These are phyloP conservation scores for Tenebrosternarchus preto DNA, from an alignment of 2,113 vertebrate genomes.

Conservation along the genomic window DNA sequence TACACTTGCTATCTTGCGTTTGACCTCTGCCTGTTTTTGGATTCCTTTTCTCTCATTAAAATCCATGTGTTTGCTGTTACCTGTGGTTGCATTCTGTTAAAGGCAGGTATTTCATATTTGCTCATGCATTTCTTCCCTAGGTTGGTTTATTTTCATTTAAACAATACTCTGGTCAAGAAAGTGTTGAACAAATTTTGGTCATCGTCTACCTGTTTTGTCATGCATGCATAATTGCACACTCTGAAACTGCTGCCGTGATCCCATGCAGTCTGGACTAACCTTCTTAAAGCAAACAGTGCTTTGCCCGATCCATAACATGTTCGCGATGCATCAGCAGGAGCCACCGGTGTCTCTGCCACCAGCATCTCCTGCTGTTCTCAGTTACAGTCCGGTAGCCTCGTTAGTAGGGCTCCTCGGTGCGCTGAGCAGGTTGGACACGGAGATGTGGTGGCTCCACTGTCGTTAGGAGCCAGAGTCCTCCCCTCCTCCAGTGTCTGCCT, in stretches of 20 bases:
- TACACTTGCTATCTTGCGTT: too few relatives aligned
- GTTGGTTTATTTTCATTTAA: not conserved
- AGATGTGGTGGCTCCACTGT: slow-evolving; percentile 13
- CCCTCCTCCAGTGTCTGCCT: not conserved
- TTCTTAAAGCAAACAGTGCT: not conserved
- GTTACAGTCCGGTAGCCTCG: slow-evolving; percentile 12
- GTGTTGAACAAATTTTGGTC: not conserved
- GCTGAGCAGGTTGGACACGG: slow-evolving; percentile 22
- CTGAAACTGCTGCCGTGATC: not conserved
- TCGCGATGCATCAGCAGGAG: not conserved
- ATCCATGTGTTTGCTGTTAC: too few relatives aligned
- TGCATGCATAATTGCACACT: too few relatives aligned
- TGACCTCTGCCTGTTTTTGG: too few relatives aligned
- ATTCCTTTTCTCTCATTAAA: too few relatives aligned
- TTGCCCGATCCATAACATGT: not conserved
- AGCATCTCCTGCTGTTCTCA: not conserved
- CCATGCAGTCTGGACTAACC: not conserved
- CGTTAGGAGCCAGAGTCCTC: slow-evolving; percentile 22
- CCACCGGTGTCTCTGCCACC: not conserved
- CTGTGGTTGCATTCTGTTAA: too few relatives aligned
- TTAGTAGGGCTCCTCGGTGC: slow-evolving; percentile 21
- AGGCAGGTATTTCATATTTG: not conserved
- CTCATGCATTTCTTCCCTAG: not conserved
- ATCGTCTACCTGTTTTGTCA: not conserved
- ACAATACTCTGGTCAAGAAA: not conserved